phyloP scores from a whole-genome alignment of 2,888 invertebrate genomes.

The Drosophila mettleri region DNA sequence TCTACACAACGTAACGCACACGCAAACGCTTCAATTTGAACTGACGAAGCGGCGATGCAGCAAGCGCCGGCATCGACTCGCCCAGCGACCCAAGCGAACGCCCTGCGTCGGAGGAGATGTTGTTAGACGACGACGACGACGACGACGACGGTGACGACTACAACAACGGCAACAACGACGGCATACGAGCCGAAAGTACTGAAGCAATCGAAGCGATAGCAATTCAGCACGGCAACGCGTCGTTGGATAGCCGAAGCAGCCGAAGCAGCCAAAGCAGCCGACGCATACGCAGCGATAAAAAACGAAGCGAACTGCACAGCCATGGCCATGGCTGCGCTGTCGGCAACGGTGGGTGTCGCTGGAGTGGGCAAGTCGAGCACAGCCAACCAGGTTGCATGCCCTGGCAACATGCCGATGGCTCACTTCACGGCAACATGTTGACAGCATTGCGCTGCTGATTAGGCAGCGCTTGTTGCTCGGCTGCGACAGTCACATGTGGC shows the following conservation, averaged over 20 bases:
- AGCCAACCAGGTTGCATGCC: constrained; percentile 58
- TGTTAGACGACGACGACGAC: constrained; percentile 4
- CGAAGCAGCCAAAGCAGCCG: constrained; percentile 11
- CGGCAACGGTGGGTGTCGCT: constrained; percentile 3
- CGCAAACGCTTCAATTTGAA: constrained; percentile 84
- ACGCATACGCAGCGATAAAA: constrained; percentile 11
- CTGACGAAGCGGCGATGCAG: constrained; percentile 66
- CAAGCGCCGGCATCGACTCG: constrained; percentile 61
- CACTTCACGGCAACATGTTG: constrained; percentile 38
- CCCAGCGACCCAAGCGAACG: constrained; percentile 44
- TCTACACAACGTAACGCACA: constrained; percentile 79
- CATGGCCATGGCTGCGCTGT: constrained; percentile 5
- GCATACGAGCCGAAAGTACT: constrained; percentile 15
- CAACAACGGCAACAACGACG: constrained; percentile 11
- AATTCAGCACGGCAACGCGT: not conserved
- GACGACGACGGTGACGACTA: constrained; percentile 4
- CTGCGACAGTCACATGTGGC: constrained; percentile 43
- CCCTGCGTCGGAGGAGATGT: constrained; percentile 46
- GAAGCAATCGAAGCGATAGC: constrained; percentile 15
- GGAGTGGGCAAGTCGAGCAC: constrained; percentile 29
- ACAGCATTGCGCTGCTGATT: constrained; percentile 17
- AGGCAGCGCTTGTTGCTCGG: constrained; percentile 2
- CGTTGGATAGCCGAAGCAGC: constrained; percentile 3
- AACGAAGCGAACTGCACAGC: constrained; percentile 16
- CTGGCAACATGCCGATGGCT: constrained; percentile 38